These are phyloP conservation scores for Entelurus aequoreus DNA, from an alignment of 2,113 vertebrate species.

Conservation along the genomic window DNA sequence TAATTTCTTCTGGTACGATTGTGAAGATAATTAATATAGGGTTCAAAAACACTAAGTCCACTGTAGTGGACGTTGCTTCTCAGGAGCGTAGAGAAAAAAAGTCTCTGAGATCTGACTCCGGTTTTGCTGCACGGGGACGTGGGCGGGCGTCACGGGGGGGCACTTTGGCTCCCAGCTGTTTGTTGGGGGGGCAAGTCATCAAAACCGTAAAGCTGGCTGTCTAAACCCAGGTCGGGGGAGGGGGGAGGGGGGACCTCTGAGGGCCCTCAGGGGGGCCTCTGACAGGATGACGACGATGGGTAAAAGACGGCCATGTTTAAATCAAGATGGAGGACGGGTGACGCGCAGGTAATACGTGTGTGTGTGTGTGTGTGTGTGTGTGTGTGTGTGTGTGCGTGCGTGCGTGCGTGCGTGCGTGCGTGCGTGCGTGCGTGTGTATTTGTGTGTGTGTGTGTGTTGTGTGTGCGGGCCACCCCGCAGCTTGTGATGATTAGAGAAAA, in stretches of 20 bases:
- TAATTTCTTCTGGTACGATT: no score
- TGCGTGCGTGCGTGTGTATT: background rate
- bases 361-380: slow-evolving; percentile 1
- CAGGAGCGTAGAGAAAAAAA: no score
- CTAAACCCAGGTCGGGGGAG: no score
- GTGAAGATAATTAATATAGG: no score
- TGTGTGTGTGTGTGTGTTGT: slow-evolving; percentile 3
- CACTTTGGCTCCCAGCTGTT: slow-evolving; percentile 57
- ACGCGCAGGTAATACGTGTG: slow-evolving; percentile 14
- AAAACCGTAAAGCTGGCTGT: no score
- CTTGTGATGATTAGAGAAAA: slow-evolving; percentile 50
- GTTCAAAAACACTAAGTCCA: no score
- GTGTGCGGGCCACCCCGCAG: slow-evolving; percentile 12
- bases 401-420: slow-evolving; percentile 4
- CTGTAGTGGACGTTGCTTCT: no score
- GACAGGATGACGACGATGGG: background rate
- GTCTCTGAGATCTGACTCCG: no score
- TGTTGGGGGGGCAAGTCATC: slow-evolving; percentile 18
- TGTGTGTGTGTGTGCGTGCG: slow-evolving; percentile 1
- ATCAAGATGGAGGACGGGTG: slow-evolving; percentile 4
- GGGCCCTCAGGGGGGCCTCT: no score
- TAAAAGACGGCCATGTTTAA: background rate
- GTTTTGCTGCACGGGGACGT: no score
- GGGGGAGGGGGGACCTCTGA: no score
- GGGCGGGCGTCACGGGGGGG: no score